Percentiles rank a stretch among this genome's conserved stretches.
These are phyloP conservation scores for Fregata magnificens DNA, from an alignment of 2,113 vertebrate genomes.

Conservation along the genomic window DNA sequence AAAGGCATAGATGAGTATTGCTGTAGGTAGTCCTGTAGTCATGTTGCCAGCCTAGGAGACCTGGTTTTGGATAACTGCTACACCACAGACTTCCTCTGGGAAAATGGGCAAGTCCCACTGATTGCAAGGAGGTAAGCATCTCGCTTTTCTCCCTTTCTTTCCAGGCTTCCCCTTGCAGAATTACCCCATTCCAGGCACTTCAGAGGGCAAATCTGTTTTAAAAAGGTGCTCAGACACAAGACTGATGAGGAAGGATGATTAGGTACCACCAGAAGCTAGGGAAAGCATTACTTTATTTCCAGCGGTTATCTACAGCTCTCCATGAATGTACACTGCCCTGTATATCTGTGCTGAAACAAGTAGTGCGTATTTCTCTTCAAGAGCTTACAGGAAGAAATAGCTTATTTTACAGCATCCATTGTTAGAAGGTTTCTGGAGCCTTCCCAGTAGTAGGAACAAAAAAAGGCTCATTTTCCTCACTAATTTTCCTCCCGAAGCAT, in stretches of 20 bases:
- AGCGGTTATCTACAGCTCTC: not conserved
- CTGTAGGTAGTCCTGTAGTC: not conserved
- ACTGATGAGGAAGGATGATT: not conserved
- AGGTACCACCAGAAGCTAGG: not conserved
- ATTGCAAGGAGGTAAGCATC: not conserved
- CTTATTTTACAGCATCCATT: not conserved
- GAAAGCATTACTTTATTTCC: not conserved
- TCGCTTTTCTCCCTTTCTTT: not conserved
- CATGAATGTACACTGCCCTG: not conserved
- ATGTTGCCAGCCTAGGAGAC: not conserved
- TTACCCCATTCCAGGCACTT: not conserved
- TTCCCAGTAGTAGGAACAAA: not conserved
- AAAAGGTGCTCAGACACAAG: not conserved
- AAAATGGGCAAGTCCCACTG: not conserved
- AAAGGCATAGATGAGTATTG: not conserved
- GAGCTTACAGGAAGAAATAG: not conserved
- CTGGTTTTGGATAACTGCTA: not conserved
- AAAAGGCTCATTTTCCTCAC: not conserved
- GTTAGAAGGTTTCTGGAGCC: not conserved
- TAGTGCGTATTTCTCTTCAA: not conserved
- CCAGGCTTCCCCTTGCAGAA: not conserved
- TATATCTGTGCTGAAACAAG: not conserved
- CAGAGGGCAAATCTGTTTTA: not conserved
- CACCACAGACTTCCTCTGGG: not conserved
- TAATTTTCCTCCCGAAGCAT: not conserved